Evolutionary conservation across 2,797 vertebrate genomes (phyloP).

Genomic region (Simalia tracyae): DNA sequence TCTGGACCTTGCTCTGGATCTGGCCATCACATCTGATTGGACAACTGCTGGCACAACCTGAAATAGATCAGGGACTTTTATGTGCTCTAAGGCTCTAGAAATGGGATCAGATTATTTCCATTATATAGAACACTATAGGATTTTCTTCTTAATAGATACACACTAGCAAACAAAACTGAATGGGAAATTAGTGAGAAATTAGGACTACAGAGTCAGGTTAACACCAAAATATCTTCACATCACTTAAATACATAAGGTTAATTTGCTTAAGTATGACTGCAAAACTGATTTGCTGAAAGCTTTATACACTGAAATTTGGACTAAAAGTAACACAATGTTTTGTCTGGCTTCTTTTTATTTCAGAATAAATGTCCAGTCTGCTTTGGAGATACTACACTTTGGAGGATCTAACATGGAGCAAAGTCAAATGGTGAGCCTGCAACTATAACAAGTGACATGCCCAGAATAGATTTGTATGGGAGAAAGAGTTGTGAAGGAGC

Average conservation of each 20-base stretch:
- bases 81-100: background rate
- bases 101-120: background rate
- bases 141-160: background rate
- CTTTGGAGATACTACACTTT: background rate
- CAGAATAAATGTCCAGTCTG: background rate
- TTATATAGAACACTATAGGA: background rate
- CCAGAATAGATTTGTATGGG: background rate
- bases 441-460: background rate
- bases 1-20: background rate
- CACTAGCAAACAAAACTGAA: background rate
- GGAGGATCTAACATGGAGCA: background rate
- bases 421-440: background rate
- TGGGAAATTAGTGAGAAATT: background rate
- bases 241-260: background rate
- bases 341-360: background rate
- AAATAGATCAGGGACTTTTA: background rate
- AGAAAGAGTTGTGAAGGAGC: background rate
- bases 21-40: background rate
- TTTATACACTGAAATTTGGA: background rate
- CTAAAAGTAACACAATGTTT: background rate
- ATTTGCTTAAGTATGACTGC: background rate
- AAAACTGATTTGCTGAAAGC: background rate
- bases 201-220: background rate
- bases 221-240: background rate
- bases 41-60: background rate